A percentile compares a stretch with the other conserved stretches of the same genome.
Conservation (phyloP, 2,888 invertebrate species). For the Perizoma affinitatum region DNA sequence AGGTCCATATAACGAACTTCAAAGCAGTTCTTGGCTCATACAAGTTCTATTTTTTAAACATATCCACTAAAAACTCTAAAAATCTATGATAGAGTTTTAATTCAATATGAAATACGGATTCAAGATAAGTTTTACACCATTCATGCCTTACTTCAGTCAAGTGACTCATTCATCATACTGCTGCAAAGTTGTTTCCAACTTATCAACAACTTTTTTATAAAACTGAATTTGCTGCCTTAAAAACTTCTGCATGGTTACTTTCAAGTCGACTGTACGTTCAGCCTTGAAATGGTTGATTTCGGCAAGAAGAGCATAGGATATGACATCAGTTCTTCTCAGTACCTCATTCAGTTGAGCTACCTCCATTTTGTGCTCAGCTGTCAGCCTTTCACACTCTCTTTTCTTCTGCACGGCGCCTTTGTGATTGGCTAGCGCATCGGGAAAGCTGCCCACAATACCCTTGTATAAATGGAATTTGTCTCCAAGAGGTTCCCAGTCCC, state of each 20-base stretch:
- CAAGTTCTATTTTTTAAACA: no score
- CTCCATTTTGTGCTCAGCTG: conserved; percentile 92
- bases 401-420: conserved; percentile 95
- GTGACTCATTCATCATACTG: conserved; percentile 72
- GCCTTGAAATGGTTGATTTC: conserved; percentile 97
- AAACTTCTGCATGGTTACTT: conserved; percentile 93
- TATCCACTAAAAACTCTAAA: no score
- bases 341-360: conserved; percentile 92
- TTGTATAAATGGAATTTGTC: conserved; percentile 97
- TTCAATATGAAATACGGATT: no score
- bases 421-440: conserved; percentile 95
- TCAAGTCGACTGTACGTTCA: conserved; percentile 93
- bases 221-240: conserved; percentile 95
- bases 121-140: conserved; percentile 29
- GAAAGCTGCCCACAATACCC: conserved; percentile 95
- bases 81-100: no score
- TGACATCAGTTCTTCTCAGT: conserved; percentile 92
- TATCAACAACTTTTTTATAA: conserved; percentile 92
- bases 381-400: conserved; percentile 93
- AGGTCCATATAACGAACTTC: no score
- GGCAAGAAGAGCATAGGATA: conserved; percentile 96
- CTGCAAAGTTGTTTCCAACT: conserved; percentile 85
- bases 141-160: conserved; percentile 40
- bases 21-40: no score
- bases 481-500: conserved; percentile 95